phyloP scores from a whole-genome alignment of 1,140 invertebrate species.

The Colletes gigas region DNA sequence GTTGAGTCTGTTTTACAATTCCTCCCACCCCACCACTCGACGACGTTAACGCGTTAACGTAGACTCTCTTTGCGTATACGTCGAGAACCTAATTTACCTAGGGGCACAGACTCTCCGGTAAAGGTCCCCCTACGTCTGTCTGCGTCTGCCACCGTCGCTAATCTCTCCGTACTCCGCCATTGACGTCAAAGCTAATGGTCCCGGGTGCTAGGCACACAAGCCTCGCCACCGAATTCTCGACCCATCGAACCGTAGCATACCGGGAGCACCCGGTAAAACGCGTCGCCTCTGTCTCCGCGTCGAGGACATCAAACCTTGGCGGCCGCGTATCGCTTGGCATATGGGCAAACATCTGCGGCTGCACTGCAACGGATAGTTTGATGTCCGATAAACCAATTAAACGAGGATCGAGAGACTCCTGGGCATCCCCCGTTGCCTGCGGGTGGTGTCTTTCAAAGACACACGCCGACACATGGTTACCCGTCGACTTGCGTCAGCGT shows the following conservation, averaged over 20 bases:
- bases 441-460: background rate
- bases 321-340: background rate
- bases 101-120: background rate
- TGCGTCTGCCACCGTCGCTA: slow-evolving; percentile 24
- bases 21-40: background rate
- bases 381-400: slow-evolving; percentile 17
- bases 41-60: slow-evolving; percentile 50
- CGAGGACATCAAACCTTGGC: too few relatives aligned
- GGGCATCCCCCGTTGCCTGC: background rate
- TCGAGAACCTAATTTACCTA: slow-evolving; percentile 53
- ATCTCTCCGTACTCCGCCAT: slow-evolving; percentile 39
- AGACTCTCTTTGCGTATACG: slow-evolving; percentile 31
- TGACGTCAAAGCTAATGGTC: slow-evolving; percentile 56
- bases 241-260: background rate
- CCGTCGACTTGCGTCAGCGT: background rate
- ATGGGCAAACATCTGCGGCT: slow-evolving; percentile 21
- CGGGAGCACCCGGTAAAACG: background rate
- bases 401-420: background rate
- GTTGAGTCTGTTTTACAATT: background rate
- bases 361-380: background rate
- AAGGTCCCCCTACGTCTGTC: background rate
- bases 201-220: background rate
- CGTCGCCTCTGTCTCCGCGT: background rate
- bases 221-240: background rate
- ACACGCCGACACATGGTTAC: background rate